These are phyloP conservation scores for Halichoeres trimaculatus DNA, from an alignment of 2,113 vertebrate species.

Conservation along the genomic window DNA sequence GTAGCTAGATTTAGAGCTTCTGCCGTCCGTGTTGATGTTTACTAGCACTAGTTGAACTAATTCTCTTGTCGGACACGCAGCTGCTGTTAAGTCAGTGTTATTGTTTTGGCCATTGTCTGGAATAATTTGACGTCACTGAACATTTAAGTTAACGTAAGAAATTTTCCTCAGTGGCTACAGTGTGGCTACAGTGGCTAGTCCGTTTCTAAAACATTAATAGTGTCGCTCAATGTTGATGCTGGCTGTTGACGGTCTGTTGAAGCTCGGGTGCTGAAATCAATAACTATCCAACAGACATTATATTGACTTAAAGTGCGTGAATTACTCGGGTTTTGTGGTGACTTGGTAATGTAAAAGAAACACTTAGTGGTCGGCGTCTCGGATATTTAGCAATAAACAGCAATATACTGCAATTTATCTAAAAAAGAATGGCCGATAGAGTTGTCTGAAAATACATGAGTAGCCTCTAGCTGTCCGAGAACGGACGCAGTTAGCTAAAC, in stretches of 20 bases:
- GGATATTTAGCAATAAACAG: background rate
- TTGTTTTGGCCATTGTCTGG: conserved; percentile 11
- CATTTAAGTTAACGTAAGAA: background rate
- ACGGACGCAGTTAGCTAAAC: conserved; percentile 25
- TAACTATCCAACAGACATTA: background rate
- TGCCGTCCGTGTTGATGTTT: background rate
- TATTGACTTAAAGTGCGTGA: background rate
- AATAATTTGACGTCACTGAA: background rate
- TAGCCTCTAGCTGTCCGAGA: conserved; percentile 58
- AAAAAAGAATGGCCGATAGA: background rate
- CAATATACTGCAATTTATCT: accelerated
- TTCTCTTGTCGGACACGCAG: conserved; percentile 43
- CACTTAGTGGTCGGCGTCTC: background rate
- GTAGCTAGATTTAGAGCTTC: accelerated
- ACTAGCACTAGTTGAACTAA: background rate
- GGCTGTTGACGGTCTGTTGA: background rate
- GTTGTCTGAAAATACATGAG: conserved; percentile 14
- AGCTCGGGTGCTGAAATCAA: background rate
- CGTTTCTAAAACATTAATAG: background rate
- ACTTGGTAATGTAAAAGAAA: background rate
- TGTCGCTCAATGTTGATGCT: background rate
- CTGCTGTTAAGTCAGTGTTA: background rate
- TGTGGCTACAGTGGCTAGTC: too few relatives aligned
- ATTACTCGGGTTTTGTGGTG: accelerated
- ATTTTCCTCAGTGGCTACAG: background rate